A percentile compares a stretch with the other conserved stretches of the same genome.
These are phyloP conservation scores for Marmota monax DNA, from an alignment of 2,113 vertebrate genomes.

Conservation along the genomic window DNA sequence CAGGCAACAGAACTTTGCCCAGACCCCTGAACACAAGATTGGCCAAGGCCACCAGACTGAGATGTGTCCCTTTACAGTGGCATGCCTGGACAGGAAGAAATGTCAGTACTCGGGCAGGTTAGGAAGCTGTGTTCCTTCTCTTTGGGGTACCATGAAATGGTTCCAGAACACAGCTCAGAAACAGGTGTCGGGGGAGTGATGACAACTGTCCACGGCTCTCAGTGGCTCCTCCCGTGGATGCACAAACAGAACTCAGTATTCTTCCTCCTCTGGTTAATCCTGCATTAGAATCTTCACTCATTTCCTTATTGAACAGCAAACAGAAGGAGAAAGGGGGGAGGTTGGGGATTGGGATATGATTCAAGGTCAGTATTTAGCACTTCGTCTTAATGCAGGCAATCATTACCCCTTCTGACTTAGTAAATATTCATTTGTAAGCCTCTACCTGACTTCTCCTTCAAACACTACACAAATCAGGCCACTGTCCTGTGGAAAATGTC, in stretches of 20 bases:
- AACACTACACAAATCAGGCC: not conserved
- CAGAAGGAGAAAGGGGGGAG: not conserved
- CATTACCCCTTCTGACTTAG: no score
- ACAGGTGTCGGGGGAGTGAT: not conserved
- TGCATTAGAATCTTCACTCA: not conserved
- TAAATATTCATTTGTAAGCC: not conserved
- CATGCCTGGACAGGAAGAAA: not conserved
- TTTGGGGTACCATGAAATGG: not conserved
- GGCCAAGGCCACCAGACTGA: conserved; percentile 1
- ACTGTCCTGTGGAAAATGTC: not conserved
- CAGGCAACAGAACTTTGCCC: not conserved
- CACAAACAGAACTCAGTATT: not conserved
- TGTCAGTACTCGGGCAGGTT: conserved; percentile 11
- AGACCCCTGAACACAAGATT: not conserved
- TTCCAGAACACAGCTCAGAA: conserved; percentile 14
- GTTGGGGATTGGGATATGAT: no score
- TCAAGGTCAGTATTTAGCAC: not conserved
- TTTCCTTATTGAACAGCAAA: not conserved
- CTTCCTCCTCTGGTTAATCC: not conserved
- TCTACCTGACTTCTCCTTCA: not conserved
- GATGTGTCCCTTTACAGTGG: not conserved
- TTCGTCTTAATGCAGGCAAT: not conserved
- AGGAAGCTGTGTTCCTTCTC: conserved; percentile 30
- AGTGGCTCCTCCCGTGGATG: not conserved
- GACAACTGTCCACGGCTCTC: not conserved